Conservation (phyloP, 2,888 invertebrate species). For the Torymus auratus region DNA sequence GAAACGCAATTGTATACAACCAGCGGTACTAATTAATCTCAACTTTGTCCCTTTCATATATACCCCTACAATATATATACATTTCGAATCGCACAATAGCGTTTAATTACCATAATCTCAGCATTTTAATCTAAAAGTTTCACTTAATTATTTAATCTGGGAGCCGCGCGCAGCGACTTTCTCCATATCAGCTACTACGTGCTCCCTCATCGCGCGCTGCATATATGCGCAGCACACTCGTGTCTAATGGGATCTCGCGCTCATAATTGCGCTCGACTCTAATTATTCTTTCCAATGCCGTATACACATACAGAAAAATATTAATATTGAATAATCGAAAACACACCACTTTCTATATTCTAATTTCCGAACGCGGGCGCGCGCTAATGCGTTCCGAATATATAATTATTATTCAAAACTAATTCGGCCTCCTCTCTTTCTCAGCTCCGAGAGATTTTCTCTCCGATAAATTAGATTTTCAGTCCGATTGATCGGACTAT, state of each 20-base stretch:
- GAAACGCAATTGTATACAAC: no score
- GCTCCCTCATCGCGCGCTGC: neutral
- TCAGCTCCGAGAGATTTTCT: neutral
- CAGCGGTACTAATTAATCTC: no score
- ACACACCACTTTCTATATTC: constrained; percentile 33
- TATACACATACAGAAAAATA: neutral
- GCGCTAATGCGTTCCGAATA: neutral
- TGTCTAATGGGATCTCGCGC: constrained; percentile 19
- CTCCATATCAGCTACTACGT: constrained; percentile 33
- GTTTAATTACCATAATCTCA: constrained; percentile 7
- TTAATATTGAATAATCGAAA: constrained; percentile 23
- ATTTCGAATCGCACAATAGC: no score
- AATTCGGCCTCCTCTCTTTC: neutral
- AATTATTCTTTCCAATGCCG: neutral
- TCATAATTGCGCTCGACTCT: constrained; percentile 20
- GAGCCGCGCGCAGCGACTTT: constrained; percentile 4
- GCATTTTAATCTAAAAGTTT: constrained; percentile 34
- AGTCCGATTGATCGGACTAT: no score
- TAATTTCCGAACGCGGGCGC: neutral
- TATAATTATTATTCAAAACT: constrained; percentile 21
- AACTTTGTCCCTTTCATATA: no score
- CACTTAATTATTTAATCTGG: constrained; percentile 46
- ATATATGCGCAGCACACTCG: neutral
- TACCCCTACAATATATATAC: no score
- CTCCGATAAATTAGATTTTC: constrained; percentile 1